A percentile compares a stretch with the other conserved stretches of the same genome.
Evolutionary conservation across 2,888 invertebrate species (phyloP).

Genomic region (Drosophila pegasa): DNA sequence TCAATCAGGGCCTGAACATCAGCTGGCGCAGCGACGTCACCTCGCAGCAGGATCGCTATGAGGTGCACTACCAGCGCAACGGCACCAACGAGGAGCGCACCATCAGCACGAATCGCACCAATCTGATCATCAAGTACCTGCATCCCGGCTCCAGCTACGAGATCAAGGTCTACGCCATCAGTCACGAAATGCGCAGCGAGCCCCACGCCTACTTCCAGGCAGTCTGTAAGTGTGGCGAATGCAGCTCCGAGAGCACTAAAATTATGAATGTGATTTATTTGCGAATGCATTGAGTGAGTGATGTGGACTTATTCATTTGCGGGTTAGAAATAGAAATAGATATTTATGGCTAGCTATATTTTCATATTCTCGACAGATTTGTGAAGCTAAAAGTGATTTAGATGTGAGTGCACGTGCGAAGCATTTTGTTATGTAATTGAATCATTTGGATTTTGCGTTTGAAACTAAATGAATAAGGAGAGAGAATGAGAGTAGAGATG

Average conservation of each 20-base stretch:
- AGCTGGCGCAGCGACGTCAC: constrained; percentile 97
- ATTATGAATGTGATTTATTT: not conserved
- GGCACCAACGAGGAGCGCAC: constrained; percentile 88
- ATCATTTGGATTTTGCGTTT: not conserved
- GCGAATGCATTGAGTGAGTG: not conserved
- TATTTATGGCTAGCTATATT: not conserved
- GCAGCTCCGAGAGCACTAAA: not conserved
- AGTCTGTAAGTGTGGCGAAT: constrained; percentile 89
- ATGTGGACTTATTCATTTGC: not conserved
- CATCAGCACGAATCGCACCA: constrained; percentile 88
- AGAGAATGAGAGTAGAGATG: not conserved
- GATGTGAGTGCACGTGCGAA: not conserved
- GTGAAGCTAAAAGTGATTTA: not conserved
- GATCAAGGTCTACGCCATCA: constrained; percentile 94
- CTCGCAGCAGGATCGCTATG: constrained; percentile 94
- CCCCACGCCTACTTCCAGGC: constrained; percentile 94
- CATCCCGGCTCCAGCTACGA: constrained; percentile 96
- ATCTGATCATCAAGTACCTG: constrained; percentile 89
- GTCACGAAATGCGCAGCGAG: constrained; percentile 92
- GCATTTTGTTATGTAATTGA: not conserved
- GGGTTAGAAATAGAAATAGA: not conserved
- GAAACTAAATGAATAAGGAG: not conserved
- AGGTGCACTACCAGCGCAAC: constrained; percentile 92
- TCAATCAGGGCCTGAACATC: constrained; percentile 90
- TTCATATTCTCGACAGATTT: not conserved